These are phyloP conservation scores for Drosophila fulvimacula DNA, from an alignment of 2,888 invertebrate genomes.

Conservation along the genomic window DNA sequence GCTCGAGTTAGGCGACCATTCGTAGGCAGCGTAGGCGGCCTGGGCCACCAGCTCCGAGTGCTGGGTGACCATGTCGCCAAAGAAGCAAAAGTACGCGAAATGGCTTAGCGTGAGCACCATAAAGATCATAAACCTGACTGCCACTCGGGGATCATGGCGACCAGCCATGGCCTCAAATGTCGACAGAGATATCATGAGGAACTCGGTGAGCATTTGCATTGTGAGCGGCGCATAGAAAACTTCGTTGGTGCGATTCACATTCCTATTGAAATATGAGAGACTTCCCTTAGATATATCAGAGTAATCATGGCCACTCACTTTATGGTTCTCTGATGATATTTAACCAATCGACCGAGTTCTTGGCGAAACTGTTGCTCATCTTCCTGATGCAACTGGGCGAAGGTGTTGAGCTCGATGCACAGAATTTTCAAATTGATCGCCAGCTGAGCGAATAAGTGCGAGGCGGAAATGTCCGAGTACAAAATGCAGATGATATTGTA, in stretches of 20 bases:
- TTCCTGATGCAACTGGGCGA: neutral
- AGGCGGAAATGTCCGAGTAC: constrained; percentile 13
- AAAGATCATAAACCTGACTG: constrained; percentile 38
- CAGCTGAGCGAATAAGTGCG: constrained; percentile 35
- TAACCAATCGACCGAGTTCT: constrained; percentile 19
- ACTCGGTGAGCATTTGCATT: constrained; percentile 41
- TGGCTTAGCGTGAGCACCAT: constrained; percentile 37
- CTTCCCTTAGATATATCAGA: neutral
- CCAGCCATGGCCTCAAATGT: constrained; percentile 42
- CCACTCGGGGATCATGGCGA: constrained; percentile 36
- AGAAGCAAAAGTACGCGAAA: constrained; percentile 42
- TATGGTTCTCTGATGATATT: constrained; percentile 50
- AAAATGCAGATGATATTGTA: constrained; percentile 24
- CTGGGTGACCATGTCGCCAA: constrained; percentile 52
- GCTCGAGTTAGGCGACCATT: constrained; percentile 15
- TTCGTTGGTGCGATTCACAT: constrained; percentile 31
- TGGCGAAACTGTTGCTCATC: constrained; percentile 7
- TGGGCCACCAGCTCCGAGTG: constrained; percentile 47
- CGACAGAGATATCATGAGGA: constrained; percentile 49
- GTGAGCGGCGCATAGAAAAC: constrained; percentile 44
- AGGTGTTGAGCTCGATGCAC: constrained; percentile 36
- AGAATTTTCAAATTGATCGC: constrained; percentile 39
- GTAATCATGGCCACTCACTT: constrained; percentile 14
- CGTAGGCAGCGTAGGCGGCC: constrained; percentile 44
- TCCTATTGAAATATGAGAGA: constrained; percentile 6